Base-by-base conservation (phyloP, 2,888 invertebrate species). In the Aporophyla nigra region DNA sequence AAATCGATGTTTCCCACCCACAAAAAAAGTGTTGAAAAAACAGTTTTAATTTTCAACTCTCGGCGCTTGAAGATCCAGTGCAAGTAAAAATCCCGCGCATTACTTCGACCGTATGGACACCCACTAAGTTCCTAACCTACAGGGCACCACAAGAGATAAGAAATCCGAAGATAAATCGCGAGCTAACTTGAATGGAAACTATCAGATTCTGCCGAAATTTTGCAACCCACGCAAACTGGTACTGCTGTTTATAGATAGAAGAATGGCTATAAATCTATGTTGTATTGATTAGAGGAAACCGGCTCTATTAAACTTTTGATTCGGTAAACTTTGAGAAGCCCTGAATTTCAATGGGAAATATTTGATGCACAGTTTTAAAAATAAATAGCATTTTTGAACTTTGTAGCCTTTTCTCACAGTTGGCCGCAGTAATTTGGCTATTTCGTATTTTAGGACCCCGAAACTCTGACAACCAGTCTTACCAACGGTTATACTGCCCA, bases 111-210 rank as follows among this genome's bases (percentile, higher is more conserved):
- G 33, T 33, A 3, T 33, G 33, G 33, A 33, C 33, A 33, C 33
- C 3, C 2, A 33, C 33, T 49, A 46, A 43, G 40, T 62, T 66
- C 59, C 49, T 43, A 27, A 49, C 56, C 43, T 43, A 9, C 43
- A 43, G 14, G 21, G 62, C n/a, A 56, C 46, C 46, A 27, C n/a
- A 27, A 16, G 51, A 43, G 5, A 58, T 79, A 49, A 40, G 43
- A 70, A 59, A 76, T 66, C 54, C 33, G 19, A 49, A 10, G 21
- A 56, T 54, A 27, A 40, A 62, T 43, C 46, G 0, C 7, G 19
- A 65, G 12, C 21, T 16, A 67, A 24, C 56, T 43, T 81, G 61
- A 74, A 49, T 59, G 33, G 14, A 67, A 74, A 62, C 33, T 71
- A 53, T 46, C 7, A 16, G 56, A 40, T 72, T 46, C 53, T 73